Evolutionary conservation across 1,140 invertebrate genomes (phyloP).

Genomic region (Ridgeia piscesae): DNA sequence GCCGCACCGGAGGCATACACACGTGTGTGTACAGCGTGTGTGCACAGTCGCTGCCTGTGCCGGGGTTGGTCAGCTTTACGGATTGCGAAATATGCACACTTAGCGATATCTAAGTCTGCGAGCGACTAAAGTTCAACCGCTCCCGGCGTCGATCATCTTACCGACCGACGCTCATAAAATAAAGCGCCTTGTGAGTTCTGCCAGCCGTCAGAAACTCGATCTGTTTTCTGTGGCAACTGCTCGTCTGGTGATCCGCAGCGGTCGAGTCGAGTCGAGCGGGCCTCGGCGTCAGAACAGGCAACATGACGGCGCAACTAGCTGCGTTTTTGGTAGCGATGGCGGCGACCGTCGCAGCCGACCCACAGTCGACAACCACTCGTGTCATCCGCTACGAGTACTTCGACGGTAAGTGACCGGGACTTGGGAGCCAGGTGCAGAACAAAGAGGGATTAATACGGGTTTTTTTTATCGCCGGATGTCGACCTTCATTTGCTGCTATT

Average conservation of each 20-base stretch:
- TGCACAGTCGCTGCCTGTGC: not conserved
- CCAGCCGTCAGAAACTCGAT: not conserved
- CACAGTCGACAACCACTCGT: not conserved
- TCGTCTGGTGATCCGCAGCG: not conserved
- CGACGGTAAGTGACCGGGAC: not conserved
- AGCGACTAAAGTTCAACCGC: not conserved
- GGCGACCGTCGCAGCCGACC: not conserved
- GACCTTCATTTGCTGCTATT: not conserved
- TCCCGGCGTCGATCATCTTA: not conserved
- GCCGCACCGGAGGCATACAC: not conserved
- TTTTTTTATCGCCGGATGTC: not conserved
- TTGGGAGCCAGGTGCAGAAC: not conserved
- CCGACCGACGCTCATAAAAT: not conserved
- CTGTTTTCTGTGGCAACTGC: not conserved
- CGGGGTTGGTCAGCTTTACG: not conserved
- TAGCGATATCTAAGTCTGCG: not conserved
- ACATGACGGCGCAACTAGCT: not conserved
- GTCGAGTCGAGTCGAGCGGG: not conserved
- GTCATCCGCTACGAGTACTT: not conserved
- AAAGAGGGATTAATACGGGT: not conserved
- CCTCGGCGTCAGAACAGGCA: not conserved
- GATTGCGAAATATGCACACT: not conserved
- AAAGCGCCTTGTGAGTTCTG: not conserved
- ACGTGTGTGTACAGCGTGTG: not conserved
- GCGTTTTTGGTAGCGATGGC: not conserved